Base-by-base conservation (phyloP, 2,797 vertebrate species). In the Hafferia zeledoni region DNA sequence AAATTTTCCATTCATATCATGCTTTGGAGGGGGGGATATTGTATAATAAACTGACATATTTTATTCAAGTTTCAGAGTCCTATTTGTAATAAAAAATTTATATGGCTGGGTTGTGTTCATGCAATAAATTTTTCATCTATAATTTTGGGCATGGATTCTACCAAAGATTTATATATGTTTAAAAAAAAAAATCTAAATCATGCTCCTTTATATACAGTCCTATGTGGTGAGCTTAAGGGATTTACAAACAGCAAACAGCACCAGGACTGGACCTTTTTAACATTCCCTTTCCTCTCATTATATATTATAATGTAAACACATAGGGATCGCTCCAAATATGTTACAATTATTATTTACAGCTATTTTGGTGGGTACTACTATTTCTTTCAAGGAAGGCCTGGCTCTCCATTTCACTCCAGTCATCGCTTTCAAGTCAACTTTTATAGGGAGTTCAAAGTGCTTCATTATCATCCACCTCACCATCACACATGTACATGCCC, bases 61-160 rank as follows among this genome's bases (percentile, higher is more conserved):
- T 96, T 95, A 93, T 94, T 96, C 91, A 94, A 96, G 91, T 97
- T 96, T 89, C 89, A 94, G 83, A 93, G 91, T 71, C 94, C 87
- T 94, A 95, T 95, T 96, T 94, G 93, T 90, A 94, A 96, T 96
- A 95, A 97, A 97, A 96, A 84, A 96, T 96, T 96, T 94, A 96
- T 94, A 89, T 1, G 63, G 44, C 85, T 82, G 87, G 87, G 95
- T 89, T 94, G 94, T 82, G 77, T 87, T 94, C 95, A 74, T 89
- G 91, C 87, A 95, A 96, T 96, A 97, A 93, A 94, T 95, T 96
- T 96, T 96, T 96, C 96, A 96, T 97, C 83, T 82, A 77, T 91
- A 96, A 95, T 96, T 96, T 97, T 84, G 93, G 93, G 94, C 90
- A 95, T 60, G 87, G 89, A 94, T 94, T 91, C 87, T 53, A 96